Percentiles rank a stretch among this genome's conserved stretches.
Evolutionary conservation across 2,797 vertebrate species (phyloP).

Genomic region (Pantherophis alleghaniensis): DNA sequence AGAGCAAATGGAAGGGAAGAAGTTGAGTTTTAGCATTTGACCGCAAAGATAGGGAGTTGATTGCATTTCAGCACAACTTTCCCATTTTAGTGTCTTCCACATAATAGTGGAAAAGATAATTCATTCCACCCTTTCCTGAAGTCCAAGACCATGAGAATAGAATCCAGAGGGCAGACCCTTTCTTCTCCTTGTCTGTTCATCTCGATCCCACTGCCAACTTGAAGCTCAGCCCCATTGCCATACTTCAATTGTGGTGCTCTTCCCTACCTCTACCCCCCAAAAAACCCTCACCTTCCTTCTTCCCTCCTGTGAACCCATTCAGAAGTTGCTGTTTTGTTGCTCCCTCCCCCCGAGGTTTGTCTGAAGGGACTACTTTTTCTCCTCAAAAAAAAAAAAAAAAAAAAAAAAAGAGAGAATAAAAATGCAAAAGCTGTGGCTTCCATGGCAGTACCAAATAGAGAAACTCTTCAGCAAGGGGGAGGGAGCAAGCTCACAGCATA

Average conservation of each 20-base stretch:
- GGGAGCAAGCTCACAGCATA: not conserved
- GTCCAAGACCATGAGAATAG: not conserved
- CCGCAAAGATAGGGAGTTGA: too few relatives aligned
- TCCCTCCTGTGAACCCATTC: not conserved
- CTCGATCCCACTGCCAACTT: not conserved
- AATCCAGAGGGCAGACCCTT: not conserved
- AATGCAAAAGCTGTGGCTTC: not conserved
- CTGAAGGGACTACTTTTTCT: not conserved
- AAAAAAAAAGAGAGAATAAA: not conserved
- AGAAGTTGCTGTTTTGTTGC: not conserved
- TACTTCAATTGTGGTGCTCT: not conserved
- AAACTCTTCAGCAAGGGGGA: too few relatives aligned
- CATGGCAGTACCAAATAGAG: not conserved
- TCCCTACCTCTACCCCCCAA: not conserved
- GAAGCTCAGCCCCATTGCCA: not conserved
- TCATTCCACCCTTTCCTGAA: too few relatives aligned
- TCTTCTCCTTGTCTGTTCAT: too few relatives aligned
- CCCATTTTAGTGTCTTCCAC: not conserved
- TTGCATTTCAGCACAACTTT: not conserved
- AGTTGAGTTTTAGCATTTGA: not conserved
- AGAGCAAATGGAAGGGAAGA: not conserved
- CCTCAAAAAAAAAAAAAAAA: not conserved
- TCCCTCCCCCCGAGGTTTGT: not conserved
- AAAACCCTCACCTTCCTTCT: not conserved
- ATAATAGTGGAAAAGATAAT: not conserved